Base-by-base conservation (phyloP, 1,140 invertebrate genomes). In the Globodera ellingtonae region DNA sequence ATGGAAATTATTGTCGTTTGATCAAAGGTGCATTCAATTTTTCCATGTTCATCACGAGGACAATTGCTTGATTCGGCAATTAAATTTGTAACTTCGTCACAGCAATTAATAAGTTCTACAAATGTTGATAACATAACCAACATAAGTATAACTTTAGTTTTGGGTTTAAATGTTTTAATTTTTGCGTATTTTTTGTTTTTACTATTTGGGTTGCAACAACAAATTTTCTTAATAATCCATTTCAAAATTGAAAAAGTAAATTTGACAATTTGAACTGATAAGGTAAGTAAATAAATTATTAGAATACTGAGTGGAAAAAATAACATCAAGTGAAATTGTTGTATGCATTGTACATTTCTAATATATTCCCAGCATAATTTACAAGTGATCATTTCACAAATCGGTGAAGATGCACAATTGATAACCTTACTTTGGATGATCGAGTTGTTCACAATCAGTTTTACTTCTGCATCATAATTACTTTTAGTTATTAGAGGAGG, bases 381-480 rank as follows among this genome's bases (percentile, higher is more conserved):
- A 21, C 70, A 72, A 21, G 18, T 44, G 18, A 72, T 72, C 18
- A 72, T n/a, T 72, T 21, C 21, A 50, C 70, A 72, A 6, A 72
- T 24, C 13, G 46, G 18, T 21, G 46, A 18, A 6, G 18, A 5
- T 5, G 4, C 6, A 24, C 4, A 72, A n/a, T 72, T 72, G 18
- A 9, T 6, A 3, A n/a, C 9, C 18, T 7, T 24, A 2, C 6
- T 2, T 72, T 72, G 18, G 6, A 35, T 72, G 18, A 48, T 72
- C 9, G 46, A 18, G n/a, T 50, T 50, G 18, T 72, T 72, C 18
- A n/a, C 6, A 24, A 72, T 48, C 5, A 72, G 18, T 47, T 24
- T 72, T 6, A 24, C 24, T 4, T 48, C 18, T 5, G 24, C 7
- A 7, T 18, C 6, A 24, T 72, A 72, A 72, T 72, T 50, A 9